Evolutionary conservation across 1,140 invertebrate genomes (phyloP).

Genomic region (Patella vulgata): DNA sequence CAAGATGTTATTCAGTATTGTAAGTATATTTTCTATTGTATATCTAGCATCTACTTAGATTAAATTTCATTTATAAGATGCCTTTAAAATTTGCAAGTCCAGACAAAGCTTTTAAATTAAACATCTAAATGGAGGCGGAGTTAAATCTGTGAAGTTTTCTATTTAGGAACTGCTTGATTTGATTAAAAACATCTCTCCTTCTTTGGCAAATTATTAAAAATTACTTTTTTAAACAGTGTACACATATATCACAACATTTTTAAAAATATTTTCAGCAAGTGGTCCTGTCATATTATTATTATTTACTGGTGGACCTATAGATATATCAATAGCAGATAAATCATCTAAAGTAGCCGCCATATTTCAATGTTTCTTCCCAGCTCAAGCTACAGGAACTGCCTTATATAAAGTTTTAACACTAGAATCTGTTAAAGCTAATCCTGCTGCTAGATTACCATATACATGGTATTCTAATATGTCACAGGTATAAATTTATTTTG

Average conservation of each 20-base stretch:
- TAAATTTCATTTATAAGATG: no score
- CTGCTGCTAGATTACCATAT: constrained; percentile 42
- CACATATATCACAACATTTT: no score
- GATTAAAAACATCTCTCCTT: no score
- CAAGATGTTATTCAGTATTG: constrained; percentile 19
- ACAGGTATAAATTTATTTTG: constrained; percentile 11
- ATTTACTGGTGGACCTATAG: constrained; percentile 45
- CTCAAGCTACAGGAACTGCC: constrained; percentile 42
- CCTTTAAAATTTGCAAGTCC: no score
- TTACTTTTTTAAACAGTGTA: no score
- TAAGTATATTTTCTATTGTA: no score
- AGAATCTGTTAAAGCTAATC: constrained; percentile 22
- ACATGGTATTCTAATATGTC: constrained; percentile 31
- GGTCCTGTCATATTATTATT: constrained; percentile 37
- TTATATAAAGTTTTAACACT: constrained; percentile 24
- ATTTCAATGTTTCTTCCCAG: constrained; percentile 45
- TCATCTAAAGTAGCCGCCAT: constrained; percentile 31
- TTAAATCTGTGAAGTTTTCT: no score
- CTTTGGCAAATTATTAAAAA: no score
- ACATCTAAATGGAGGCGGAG: no score
- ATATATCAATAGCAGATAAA: constrained; percentile 28
- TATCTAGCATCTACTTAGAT: no score
- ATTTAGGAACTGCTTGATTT: no score
- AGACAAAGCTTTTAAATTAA: no score
- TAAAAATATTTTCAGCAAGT: not conserved